Evolutionary conservation across 2,888 invertebrate genomes (phyloP).

Genomic region (Bembecia ichneumoniformis): DNA sequence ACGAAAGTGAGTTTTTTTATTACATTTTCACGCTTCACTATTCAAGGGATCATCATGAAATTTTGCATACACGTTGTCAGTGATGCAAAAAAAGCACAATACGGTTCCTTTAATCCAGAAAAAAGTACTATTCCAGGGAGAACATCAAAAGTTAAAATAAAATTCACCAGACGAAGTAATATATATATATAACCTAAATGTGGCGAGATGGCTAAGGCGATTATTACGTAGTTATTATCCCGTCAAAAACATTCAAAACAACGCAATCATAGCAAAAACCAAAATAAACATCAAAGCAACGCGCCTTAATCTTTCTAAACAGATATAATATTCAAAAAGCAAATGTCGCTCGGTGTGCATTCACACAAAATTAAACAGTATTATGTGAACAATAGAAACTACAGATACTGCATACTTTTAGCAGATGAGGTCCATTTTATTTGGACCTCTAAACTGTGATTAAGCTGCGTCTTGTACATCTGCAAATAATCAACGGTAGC

Average conservation of each 20-base stretch:
- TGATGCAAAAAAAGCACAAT: too few species aligned
- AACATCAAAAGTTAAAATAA: too few species aligned
- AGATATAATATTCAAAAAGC: slow-evolving; percentile 36
- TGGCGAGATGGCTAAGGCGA: too few species aligned
- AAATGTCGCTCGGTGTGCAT: slow-evolving; percentile 15
- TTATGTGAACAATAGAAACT: slow-evolving; percentile 21
- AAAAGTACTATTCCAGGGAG: too few species aligned
- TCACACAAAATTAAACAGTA: slow-evolving; percentile 31
- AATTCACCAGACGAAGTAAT: too few species aligned
- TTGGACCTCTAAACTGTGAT: slow-evolving; percentile 26
- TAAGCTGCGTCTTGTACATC: slow-evolving; percentile 5
- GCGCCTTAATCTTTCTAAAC: slow-evolving; percentile 46
- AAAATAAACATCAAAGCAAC: slow-evolving; percentile 37
- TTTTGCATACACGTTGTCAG: too few species aligned
- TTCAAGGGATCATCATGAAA: too few species aligned
- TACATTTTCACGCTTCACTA: too few species aligned
- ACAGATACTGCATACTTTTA: slow-evolving; percentile 24
- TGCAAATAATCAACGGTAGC: neutral
- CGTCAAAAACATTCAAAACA: neutral
- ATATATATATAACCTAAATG: too few species aligned
- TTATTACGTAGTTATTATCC: neutral
- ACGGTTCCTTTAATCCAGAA: too few species aligned
- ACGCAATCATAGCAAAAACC: slow-evolving; percentile 1
- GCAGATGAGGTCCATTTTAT: slow-evolving; percentile 27
- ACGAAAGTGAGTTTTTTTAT: too few species aligned